phyloP scores from a whole-genome alignment of 2,113 vertebrate genomes.

The Pterocles orientalis region DNA sequence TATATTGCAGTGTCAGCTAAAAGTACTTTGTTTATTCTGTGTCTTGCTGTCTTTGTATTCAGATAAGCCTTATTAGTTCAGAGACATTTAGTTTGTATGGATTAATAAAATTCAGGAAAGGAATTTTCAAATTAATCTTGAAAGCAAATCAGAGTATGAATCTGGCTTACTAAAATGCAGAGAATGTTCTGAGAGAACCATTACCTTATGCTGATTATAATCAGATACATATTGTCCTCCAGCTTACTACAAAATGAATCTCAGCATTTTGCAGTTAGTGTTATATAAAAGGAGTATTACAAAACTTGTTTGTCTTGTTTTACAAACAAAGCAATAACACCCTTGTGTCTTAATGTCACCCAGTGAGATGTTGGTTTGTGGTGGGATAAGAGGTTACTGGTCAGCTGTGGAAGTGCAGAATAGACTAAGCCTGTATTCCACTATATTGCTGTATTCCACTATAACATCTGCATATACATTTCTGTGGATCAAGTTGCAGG shows the following conservation, averaged over 20 bases:
- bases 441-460: not conserved
- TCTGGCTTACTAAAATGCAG: not conserved
- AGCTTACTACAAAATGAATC: not conserved
- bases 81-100: not conserved
- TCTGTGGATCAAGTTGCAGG: not conserved
- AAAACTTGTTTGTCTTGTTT: slow-evolving; percentile 6
- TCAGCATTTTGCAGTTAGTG: not conserved
- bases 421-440: not conserved
- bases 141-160: slow-evolving; percentile 4
- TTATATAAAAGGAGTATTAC: slow-evolving; percentile 31
- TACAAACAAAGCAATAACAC: not conserved
- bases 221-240: slow-evolving; percentile 13
- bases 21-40: slow-evolving; percentile 14
- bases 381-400: not conserved
- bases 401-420: not conserved
- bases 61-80: slow-evolving; percentile 50
- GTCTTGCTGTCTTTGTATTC: slow-evolving; percentile 38
- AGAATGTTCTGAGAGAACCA: slow-evolving; percentile 1
- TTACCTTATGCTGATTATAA: slow-evolving; percentile 32
- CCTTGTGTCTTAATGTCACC: not conserved
- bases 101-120: slow-evolving; percentile 46
- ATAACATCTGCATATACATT: not conserved
- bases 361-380: not conserved
- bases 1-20: slow-evolving; percentile 24
- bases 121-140: slow-evolving; percentile 11